Evolutionary conservation across 2,797 vertebrate species (phyloP).

Genomic region (Microctenopoma steveboyesi): DNA sequence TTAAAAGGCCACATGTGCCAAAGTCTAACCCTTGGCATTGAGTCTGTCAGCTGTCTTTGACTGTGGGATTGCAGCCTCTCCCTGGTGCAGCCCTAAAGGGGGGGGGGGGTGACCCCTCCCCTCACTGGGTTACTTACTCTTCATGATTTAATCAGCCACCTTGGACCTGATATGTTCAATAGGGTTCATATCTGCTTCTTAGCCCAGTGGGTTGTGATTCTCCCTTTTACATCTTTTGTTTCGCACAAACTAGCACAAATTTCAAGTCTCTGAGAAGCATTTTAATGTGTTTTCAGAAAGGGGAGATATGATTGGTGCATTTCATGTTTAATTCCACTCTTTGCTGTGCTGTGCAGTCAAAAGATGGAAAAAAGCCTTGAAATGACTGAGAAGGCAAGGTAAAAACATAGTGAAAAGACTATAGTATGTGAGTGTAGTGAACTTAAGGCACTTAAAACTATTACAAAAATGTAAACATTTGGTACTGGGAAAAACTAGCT

Average conservation of each 20-base stretch:
- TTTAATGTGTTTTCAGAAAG: conserved; percentile 52
- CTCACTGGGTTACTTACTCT: conserved; percentile 72
- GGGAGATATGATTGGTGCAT: conserved; percentile 59
- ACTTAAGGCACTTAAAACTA: conserved; percentile 7
- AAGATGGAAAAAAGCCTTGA: conserved; percentile 87
- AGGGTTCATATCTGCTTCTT: conserved; percentile 90
- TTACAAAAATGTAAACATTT: background rate
- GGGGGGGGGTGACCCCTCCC: conserved; percentile 67
- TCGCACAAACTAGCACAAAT: conserved; percentile 82
- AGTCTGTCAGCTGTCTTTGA: conserved; percentile 87
- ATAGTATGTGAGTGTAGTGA: conserved; percentile 83
- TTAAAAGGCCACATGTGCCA: conserved; percentile 68
- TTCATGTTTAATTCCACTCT: conserved; percentile 69
- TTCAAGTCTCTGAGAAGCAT: conserved; percentile 48
- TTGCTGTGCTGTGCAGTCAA: conserved; percentile 82
- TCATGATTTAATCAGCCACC: conserved; percentile 78
- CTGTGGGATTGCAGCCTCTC: conserved; percentile 90
- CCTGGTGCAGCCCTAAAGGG: conserved; percentile 81
- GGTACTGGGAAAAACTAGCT: background rate
- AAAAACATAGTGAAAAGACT: conserved; percentile 82
- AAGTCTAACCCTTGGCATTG: conserved; percentile 76
- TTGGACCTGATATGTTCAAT: conserved; percentile 87
- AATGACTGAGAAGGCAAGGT: conserved; percentile 89
- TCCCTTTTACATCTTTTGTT: conserved; percentile 87
- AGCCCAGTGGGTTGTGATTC: conserved; percentile 83